Base-by-base conservation (phyloP, 1,140 invertebrate species). In the Bombus cullumanus region DNA sequence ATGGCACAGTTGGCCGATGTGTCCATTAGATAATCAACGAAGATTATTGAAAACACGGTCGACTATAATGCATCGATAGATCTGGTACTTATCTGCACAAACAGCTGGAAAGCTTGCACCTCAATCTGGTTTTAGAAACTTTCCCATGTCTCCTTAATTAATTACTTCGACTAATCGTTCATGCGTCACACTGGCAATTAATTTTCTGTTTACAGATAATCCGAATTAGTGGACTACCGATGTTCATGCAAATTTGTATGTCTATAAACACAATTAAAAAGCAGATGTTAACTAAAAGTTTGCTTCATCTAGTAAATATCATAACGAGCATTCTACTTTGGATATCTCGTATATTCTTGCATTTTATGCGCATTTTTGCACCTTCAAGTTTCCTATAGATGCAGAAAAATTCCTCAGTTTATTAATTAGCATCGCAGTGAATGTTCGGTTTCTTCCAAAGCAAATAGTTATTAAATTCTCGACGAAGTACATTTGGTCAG, bases 1-100 rank as follows among this genome's bases (percentile, higher is more conserved):
- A 85, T 89, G 80, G 82, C 77, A 91, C 90, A 89, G 91, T 91
- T 90, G 85, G 89, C 88, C 83, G 87, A 86, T 81, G 82, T 85
- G 88, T 89, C 92, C 88, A 91, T 92, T 92, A 92, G 92, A 91
- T 92, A 92, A 93, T 92, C 89, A 91, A 79, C 89, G 81, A 81
- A 85, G 78, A 79, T 92, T 89, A 92, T 93, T 92, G 91, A 89
- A 86, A 76, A 72, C 89, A 88, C 88, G 82, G 88, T 78, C 83
- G 15, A 22, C n/a, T 78, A 85, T 91, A 89, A 90, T 88, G 78
- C 69, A 80, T 83, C 81, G 85, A 89, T 77, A 74, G 47, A 66
- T 68, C 79, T 82, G 73, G 69, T 34, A 41, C 79, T 87, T 79
- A 87, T 87, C 81, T 47, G 2, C 28, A n/a, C 59, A 13, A 62